Evolutionary conservation across 1,140 invertebrate species (phyloP), one percentile per base, ranked within the genome.

Genomic region (Phortica variegata): DNA sequence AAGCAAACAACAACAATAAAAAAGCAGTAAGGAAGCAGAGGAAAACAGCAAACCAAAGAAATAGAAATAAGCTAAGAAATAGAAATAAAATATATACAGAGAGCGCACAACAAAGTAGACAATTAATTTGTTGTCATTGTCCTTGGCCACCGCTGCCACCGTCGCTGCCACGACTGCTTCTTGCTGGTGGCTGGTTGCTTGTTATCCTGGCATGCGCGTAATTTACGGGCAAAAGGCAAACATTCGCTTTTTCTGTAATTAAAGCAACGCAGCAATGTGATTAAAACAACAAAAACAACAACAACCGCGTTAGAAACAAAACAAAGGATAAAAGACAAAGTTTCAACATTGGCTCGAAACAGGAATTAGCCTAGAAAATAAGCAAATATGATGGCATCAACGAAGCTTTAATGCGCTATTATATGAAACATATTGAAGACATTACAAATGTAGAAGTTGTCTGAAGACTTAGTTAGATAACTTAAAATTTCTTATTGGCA

Each of bases 201-300:
- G 63, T 66, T 66, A 63, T 63, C 60, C 60, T 62, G 63, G 63
- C 60, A 66, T n/a, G n/a, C n/a, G n/a, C n/a, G n/a, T n/a, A 68
- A 66, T 66, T 66, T 66, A 66, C 63, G 63, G 68, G 63, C 32
- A 53, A 58, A 66, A 66, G 63, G 63, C 36, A 34, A 34, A 34
- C 33, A 34, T n/a, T n/a, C n/a, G n/a, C n/a, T n/a, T n/a, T n/a
- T n/a, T n/a, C n/a, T n/a, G 33, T n/a, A 7, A 34, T 6, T 15
- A n/a, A n/a, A 10, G 33, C 12, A 34, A 34, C 12, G 4, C 5
- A 55, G 33, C 17, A 44, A 36, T 34, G 43, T 49, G 52, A 52
- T 29, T 39, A 51, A 37, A 43, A 29, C 36, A 44, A 29, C 18
- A 21, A 31, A 36, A n/a, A 43, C 10, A 18, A 39, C n/a, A 10